Evolutionary conservation across 23 tunicate species (phyloP).

Genomic region (Ciona savignyi): DNA sequence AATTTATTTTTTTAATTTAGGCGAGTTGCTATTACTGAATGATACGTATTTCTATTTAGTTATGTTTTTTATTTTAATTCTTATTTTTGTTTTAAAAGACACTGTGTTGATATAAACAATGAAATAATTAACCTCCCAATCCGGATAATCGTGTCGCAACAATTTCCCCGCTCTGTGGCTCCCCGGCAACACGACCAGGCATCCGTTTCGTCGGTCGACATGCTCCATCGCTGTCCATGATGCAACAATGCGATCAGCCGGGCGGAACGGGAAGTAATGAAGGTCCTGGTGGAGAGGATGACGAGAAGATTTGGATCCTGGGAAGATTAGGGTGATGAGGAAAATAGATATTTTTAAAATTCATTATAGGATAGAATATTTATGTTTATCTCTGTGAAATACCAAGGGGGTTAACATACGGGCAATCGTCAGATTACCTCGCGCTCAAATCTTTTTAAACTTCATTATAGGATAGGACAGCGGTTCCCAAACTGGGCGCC

Average conservation of each 20-base stretch:
- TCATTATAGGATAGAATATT: too few relatives aligned
- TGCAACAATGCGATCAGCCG: conserved; percentile 79
- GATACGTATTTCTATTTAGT: too few relatives aligned
- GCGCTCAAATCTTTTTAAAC: too few relatives aligned
- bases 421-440: too few relatives aligned
- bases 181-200: conserved; percentile 88
- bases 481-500: too few relatives aligned
- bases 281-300: conserved; percentile 95
- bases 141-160: conserved; percentile 70
- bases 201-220: conserved; percentile 69
- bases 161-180: conserved; percentile 48
- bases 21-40: too few relatives aligned
- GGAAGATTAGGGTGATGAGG: too few relatives aligned
- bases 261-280: conserved; percentile 90
- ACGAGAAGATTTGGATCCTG: conserved; percentile 80
- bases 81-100: not conserved
- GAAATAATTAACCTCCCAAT: conserved; percentile 68
- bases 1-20: too few relatives aligned
- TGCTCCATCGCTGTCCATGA: conserved; percentile 96
- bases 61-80: not conserved
- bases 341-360: too few relatives aligned
- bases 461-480: too few relatives aligned
- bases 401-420: too few relatives aligned
- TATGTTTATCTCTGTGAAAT: too few relatives aligned
- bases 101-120: not conserved